These are phyloP conservation scores for Neoarius graeffei DNA, from an alignment of 2,113 vertebrate genomes.

Conservation along the genomic window DNA sequence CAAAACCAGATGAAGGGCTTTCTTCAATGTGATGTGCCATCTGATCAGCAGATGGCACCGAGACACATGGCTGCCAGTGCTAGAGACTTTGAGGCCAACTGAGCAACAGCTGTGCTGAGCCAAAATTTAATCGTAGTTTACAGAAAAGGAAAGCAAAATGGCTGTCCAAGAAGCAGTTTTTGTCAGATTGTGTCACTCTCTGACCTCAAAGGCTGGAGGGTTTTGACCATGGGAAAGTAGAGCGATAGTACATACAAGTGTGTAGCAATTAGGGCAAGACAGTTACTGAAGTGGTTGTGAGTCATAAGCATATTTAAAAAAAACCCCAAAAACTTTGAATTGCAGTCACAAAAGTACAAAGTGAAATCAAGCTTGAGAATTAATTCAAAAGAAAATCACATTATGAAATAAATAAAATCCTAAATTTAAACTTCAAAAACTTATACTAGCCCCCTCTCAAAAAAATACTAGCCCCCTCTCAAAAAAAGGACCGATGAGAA, in stretches of 20 bases:
- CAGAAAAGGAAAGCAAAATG: constrained; percentile 26
- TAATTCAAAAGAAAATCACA: not conserved
- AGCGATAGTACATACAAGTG: not conserved
- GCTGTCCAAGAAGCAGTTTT: constrained; percentile 8
- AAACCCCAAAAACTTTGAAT: not conserved
- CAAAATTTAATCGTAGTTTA: constrained; percentile 29
- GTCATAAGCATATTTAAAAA: not conserved
- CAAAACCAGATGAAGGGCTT: constrained; percentile 53
- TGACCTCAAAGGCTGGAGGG: not conserved
- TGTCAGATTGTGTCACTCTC: not conserved
- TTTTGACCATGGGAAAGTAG: constrained; percentile 7
- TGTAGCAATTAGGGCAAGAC: not conserved
- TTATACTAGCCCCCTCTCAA: not conserved
- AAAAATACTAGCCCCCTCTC: not conserved
- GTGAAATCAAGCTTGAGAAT: not conserved
- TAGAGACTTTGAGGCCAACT: constrained; percentile 32
- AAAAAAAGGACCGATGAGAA: not conserved
- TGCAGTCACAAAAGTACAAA: not conserved
- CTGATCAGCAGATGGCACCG: constrained; percentile 64
- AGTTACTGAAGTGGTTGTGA: not conserved
- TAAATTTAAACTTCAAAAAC: not conserved
- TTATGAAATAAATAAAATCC: not conserved
- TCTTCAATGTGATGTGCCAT: constrained; percentile 55
- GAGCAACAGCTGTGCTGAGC: constrained; percentile 39
- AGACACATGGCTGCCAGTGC: constrained; percentile 47